Base-by-base conservation (phyloP, 2,797 vertebrate genomes). In the Mus minutoides region DNA sequence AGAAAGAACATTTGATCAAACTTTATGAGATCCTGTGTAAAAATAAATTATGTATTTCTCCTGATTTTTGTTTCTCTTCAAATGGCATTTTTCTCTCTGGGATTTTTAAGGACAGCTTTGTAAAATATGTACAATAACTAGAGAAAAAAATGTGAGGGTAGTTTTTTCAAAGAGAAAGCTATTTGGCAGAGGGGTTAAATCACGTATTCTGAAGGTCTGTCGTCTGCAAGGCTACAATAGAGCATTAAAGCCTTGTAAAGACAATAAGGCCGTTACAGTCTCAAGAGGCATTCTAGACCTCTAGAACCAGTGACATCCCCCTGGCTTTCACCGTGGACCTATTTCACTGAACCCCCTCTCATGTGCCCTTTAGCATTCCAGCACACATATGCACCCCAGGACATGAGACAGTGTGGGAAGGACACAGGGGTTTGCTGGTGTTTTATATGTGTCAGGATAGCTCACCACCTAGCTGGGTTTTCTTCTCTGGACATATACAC, bases 81-180 rank as follows among this genome's bases (percentile, higher is more conserved):
- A 54, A 71, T 96, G 71, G 52, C n/a, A 62, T 88, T 95, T 54
- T 94, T 95, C 56, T 87, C 67, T 85, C 24, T 91, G 69, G 64
- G 56, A 79, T 46, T 91, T 91, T 95, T 77, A n/a, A 87, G n/a
- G 34, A 43, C 26, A 76, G 37, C 87, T 94, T 79, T 79, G 14
- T 96, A 34, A 96, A 87, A 88, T 82, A 24, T 43, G 29, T 77
- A 78, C 16, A 73, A 16, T 84, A 88, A 73, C 34, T 96, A 90
- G 79, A 89, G 78, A 92, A 60, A 46, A 80, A 96, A 88, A 93
- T 80, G 52, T 73, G 88, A 94, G 90, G 62, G 34, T 29, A 58
- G 11, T 4, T 92, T 97, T 92, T 92, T 91, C 64, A 76, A 56
- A 75, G 62, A 79, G 24, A 90, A 86, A 43, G 17, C 46, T 46